Percentiles rank a stretch among this genome's conserved stretches.
These are phyloP conservation scores for Sminthurides aquaticus DNA, from an alignment of 2,888 invertebrate species.

Conservation along the genomic window DNA sequence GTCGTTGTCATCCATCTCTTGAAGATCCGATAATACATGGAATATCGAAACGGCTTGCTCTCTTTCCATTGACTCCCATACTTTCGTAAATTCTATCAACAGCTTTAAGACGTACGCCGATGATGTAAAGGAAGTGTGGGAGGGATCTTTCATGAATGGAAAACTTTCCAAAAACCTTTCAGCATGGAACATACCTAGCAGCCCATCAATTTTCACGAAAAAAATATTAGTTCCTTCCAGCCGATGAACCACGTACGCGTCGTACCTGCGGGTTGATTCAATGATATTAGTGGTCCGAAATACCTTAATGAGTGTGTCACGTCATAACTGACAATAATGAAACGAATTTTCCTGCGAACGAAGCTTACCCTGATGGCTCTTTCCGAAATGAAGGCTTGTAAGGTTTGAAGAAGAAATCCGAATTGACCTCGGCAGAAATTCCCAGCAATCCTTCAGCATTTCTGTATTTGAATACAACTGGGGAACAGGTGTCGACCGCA, in stretches of 20 bases:
- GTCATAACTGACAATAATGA: background rate
- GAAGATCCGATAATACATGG: constrained; percentile 7
- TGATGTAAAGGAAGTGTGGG: background rate
- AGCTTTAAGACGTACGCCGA: background rate
- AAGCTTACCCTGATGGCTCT: background rate
- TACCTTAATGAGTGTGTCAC: too few species aligned
- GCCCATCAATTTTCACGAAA: constrained; percentile 21
- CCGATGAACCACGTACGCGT: background rate
- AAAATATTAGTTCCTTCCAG: background rate
- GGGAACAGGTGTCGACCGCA: too few species aligned
- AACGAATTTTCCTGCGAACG: too few species aligned
- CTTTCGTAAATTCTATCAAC: constrained; percentile 9
- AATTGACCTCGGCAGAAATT: background rate
- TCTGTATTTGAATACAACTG: background rate
- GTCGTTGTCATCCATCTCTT: background rate
- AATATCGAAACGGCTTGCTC: constrained; percentile 7
- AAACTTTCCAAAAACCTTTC: background rate
- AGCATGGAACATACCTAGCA: constrained; percentile 20
- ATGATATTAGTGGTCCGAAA: too few species aligned
- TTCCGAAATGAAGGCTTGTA: background rate
- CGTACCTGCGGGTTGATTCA: background rate
- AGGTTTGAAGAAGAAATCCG: background rate
- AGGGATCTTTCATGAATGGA: background rate
- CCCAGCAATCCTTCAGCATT: background rate
- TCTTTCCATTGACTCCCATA: background rate